Base-by-base conservation (phyloP, 2,797 vertebrate species). In the Chelonia mydas region DNA sequence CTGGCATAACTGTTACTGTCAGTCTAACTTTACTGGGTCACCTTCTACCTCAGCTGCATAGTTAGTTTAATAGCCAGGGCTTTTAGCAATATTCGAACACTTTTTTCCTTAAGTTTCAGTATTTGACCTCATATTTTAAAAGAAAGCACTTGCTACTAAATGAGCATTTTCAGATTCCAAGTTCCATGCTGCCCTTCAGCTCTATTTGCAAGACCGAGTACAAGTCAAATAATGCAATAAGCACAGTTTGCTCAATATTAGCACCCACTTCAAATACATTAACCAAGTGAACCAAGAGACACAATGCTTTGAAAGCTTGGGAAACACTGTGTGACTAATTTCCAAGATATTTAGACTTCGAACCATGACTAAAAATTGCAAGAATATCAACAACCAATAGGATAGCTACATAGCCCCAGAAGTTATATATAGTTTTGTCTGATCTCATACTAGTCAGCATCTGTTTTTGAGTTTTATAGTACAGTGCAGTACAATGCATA, bases 401-500 rank as follows among this genome's bases (percentile, higher is more conserved):
- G 19, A 15, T 3, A 82, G 33, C 27, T 27, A 16, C 31, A 82
- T 19, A 50, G 45, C 11, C 78, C 81, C 4, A 19, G 10, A 25
- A 16, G 16, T 19, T 13, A 8, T 0, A 1, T 1, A 3, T 31
- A 81, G 3, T 17, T 31, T 9, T 28, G 9, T 21, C 33, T 59
- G 49, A 51, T 21, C 11, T 41, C 86, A 0, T n/a, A 19, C 8
- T 10, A 25, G n/a, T 2, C 81, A 92, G 55, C 19, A 41, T 3
- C 65, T 55, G 86, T 37, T 45, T 84, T 49, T 31, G 28, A 37
- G 3, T 17, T 72, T n/a, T 6, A 45, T 17, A 27, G 16, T 0
- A 15, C 5, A 1, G 2, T 3, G 5, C 3, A 54, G 2, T 3
- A 6, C 3, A 54, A 76, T 0, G 8, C 31, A 54, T 54, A 61